Evolutionary conservation across 2,113 vertebrate genomes (phyloP).

Genomic region (Ciconia stormi): DNA sequence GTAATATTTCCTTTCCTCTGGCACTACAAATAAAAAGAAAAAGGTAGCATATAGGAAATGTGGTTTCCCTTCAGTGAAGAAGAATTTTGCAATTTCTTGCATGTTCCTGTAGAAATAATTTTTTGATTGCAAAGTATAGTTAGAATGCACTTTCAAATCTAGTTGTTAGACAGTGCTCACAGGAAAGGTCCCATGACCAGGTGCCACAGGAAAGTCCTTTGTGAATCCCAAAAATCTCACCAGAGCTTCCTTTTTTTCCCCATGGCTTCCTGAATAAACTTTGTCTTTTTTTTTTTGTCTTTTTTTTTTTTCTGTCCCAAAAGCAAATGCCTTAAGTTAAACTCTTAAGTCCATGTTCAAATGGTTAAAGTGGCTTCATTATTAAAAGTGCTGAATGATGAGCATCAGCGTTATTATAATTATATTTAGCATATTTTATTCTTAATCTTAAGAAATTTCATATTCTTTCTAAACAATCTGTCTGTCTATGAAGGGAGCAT

Average conservation of each 20-base stretch:
- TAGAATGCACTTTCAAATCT: not conserved
- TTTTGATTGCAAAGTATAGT: not conserved
- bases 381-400: not conserved
- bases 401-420: not conserved
- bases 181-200: not conserved
- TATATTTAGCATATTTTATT: not conserved
- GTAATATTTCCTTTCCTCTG: not conserved
- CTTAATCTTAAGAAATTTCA: not conserved
- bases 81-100: not conserved
- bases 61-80: not conserved
- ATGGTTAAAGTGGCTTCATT: not conserved
- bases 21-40: not conserved
- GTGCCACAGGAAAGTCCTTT: not conserved
- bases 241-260: not conserved
- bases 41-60: accelerated
- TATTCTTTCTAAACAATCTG: not conserved
- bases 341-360: not conserved
- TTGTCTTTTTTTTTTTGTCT: not conserved
- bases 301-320: not conserved
- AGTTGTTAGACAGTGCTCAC: not conserved
- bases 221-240: not conserved
- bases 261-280: not conserved
- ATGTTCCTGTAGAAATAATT: not conserved
- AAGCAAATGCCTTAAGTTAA: not conserved
- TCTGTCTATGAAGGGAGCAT: not conserved